A percentile compares a stretch with the other conserved stretches of the same genome.
These are phyloP conservation scores for Xylocopa sonorina DNA, from an alignment of 1,140 invertebrate species.

Conservation along the genomic window DNA sequence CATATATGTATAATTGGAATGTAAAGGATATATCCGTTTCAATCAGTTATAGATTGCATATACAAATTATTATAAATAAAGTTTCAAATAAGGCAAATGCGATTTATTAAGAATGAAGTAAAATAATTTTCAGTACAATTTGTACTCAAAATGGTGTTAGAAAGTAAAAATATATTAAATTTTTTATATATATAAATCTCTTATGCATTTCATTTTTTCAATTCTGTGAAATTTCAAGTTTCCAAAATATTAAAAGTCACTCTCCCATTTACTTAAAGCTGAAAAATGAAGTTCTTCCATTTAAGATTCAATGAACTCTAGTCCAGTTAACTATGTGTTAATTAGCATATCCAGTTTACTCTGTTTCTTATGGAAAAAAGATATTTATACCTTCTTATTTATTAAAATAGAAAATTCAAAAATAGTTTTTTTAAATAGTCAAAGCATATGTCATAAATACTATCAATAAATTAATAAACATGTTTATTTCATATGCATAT, in stretches of 20 bases:
- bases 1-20: no score
- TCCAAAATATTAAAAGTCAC: no score
- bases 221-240: no score
- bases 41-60: constrained; percentile 77
- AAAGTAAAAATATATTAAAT: constrained; percentile 7
- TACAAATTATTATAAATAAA: no score
- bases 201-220: not conserved
- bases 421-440: no score
- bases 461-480: no score
- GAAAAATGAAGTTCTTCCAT: not conserved
- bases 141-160: constrained; percentile 18
- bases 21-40: constrained; percentile 82
- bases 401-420: no score
- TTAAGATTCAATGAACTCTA: not conserved
- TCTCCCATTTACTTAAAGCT: no score
- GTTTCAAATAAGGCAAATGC: not conserved
- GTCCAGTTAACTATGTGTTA: not conserved
- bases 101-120: not conserved
- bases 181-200: not conserved
- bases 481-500: no score
- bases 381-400: no score
- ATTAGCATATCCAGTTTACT: not conserved
- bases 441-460: no score
- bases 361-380: not conserved
- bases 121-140: not conserved